These are phyloP conservation scores for Aldrovandia affinis DNA, from an alignment of 2,797 vertebrate species.

Conservation along the genomic window DNA sequence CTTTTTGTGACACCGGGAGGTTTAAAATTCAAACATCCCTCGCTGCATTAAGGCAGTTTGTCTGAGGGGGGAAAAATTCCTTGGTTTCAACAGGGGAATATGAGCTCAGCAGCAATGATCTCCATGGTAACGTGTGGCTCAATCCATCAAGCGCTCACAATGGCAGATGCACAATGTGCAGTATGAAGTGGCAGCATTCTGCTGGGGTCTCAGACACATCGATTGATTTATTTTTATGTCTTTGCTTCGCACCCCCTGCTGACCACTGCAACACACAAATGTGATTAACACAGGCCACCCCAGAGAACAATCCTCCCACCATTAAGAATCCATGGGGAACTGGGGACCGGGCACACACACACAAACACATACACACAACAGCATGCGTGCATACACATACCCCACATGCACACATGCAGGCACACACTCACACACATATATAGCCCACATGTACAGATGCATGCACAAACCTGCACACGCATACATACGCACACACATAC, in stretches of 20 bases:
- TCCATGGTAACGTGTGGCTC: constrained; percentile 86
- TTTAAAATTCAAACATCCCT: constrained; percentile 69
- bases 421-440: background rate
- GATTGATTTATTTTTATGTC: constrained; percentile 16
- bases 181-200: constrained; percentile 57
- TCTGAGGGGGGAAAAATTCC: constrained; percentile 61
- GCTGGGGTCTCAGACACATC: constrained; percentile 19
- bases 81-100: constrained; percentile 81
- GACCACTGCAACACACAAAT: constrained; percentile 1
- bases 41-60: constrained; percentile 67
- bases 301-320: background rate
- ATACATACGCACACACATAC: background rate
- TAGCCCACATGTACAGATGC: background rate
- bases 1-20: constrained; percentile 45
- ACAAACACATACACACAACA: too few relatives aligned
- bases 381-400: too few relatives aligned
- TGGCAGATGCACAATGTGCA: constrained; percentile 74
- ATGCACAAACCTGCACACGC: background rate
- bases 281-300: background rate
- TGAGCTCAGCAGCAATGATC: constrained; percentile 81
- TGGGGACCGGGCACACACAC: background rate
- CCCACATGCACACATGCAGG: too few relatives aligned
- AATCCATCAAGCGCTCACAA: constrained; percentile 72
- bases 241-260: constrained; percentile 6
- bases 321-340: background rate